These are phyloP conservation scores for Zelleria hepariella DNA, from an alignment of 2,888 invertebrate genomes.

Conservation along the genomic window DNA sequence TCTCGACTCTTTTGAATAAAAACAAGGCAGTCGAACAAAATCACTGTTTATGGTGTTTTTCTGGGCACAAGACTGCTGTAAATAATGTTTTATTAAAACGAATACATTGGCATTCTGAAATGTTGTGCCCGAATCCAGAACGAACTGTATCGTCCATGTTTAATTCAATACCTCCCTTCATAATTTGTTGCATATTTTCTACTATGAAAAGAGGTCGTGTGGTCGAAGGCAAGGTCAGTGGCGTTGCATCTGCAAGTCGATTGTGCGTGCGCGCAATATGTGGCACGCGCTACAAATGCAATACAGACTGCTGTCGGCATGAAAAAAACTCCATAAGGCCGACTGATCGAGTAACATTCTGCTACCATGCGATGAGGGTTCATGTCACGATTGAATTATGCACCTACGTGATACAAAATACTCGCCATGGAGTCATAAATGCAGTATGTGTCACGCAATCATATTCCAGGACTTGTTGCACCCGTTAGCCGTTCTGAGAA, in stretches of 20 bases:
- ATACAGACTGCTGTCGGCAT: slow-evolving; percentile 24
- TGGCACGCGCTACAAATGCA: slow-evolving; percentile 25
- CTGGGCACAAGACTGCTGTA: neutral
- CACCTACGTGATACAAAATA: neutral
- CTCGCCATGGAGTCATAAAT: neutral
- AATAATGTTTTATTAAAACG: neutral
- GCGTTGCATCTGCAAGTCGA: slow-evolving; percentile 28
- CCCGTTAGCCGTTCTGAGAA: neutral
- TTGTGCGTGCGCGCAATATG: slow-evolving; percentile 20
- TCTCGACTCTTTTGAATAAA: neutral
- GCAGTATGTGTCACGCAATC: neutral
- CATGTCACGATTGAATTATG: neutral
- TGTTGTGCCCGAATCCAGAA: neutral
- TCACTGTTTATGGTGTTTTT: neutral
- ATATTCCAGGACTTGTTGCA: neutral
- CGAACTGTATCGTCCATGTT: neutral
- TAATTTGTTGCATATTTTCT: neutral
- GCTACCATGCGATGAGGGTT: neutral
- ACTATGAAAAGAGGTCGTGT: neutral
- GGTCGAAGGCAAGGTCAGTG: slow-evolving; percentile 26
- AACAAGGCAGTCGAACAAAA: neutral
- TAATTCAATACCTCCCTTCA: neutral
- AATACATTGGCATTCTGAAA: neutral
- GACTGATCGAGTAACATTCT: neutral
- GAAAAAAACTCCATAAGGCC: slow-evolving; percentile 20